Base-by-base conservation (phyloP, 2,113 vertebrate species). In the Ancistrus triradiatus region DNA sequence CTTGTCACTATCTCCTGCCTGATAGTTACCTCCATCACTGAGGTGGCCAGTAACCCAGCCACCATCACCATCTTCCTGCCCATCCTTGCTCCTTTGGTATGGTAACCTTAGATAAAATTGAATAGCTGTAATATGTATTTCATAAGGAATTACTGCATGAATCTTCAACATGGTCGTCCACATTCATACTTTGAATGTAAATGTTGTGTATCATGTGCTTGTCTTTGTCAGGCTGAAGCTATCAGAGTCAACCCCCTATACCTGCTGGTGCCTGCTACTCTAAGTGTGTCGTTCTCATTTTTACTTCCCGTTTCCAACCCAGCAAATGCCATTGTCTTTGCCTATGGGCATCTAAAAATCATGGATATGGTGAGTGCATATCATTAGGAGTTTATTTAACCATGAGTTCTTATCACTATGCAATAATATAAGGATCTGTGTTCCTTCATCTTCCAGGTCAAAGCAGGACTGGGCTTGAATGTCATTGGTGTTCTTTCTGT, bases 271-370 rank as follows among this genome's bases (percentile, higher is more conserved):
- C 94, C 94, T 7, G 48, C 90, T 19, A 95, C 94, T 5, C 76
- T 97, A 1, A 92, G 91, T 63, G 93, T 90, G 2, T 97, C 94
- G 18, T 97, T 95, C 73, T 91, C 94, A 21, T 97, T 94, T 80
- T 85, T 98, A 43, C 84, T 98, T 46, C 94, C 94, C 1, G 90
- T 92, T 31, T 85, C 94, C 79, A 98, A 94, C 67, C 93, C 94
- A 11, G 79, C 94, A 59, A 97, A 97, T 59, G 93, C 94, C 9
- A 89, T 95, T 21, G 92, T 93, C 14, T 97, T 91, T 78, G 85
- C 89, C 3, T 98, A 95, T 6, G 92, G 94, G 14, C 91, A 96
- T 77, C 70, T 98, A 65, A 84, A 11, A 28, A 60, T 89, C 24
- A 83, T 86, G 55, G 93, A 97, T 65, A 96, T 95, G 94, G 94